Evolutionary conservation across 2,888 invertebrate genomes (phyloP).

Genomic region (Rhagonycha lutea): DNA sequence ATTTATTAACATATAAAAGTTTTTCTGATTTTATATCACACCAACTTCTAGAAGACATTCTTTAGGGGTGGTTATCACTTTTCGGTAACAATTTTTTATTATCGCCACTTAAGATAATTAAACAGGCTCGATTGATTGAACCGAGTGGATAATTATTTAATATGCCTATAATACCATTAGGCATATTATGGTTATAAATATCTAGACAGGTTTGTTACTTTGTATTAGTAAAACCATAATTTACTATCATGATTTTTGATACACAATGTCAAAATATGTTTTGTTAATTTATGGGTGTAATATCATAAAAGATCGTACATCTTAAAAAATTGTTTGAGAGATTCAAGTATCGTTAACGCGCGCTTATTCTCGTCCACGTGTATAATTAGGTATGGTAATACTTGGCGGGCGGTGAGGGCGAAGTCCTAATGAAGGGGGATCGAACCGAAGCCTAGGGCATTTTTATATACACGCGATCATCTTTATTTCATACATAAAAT

Average conservation of each 20-base stretch:
- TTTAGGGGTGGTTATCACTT: neutral
- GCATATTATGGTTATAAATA: neutral
- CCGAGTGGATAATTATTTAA: neutral
- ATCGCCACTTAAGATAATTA: too few relatives aligned
- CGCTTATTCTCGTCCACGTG: constrained; percentile 45
- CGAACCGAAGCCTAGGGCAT: constrained; percentile 41
- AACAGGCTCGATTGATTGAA: neutral
- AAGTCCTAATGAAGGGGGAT: constrained; percentile 43
- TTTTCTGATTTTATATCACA: neutral
- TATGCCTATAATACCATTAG: neutral
- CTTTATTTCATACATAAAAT: constrained; percentile 8
- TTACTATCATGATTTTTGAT: constrained; percentile 16
- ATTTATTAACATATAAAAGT: neutral
- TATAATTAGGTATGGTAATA: constrained; percentile 57
- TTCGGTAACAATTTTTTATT: too few relatives aligned
- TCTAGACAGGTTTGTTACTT: neutral
- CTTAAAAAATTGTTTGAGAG: constrained; percentile 20
- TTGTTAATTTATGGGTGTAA: constrained; percentile 26
- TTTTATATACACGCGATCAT: constrained; percentile 46
- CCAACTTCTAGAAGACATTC: neutral
- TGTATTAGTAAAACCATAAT: constrained; percentile 8
- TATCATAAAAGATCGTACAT: constrained; percentile 25
- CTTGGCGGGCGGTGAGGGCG: constrained; percentile 54
- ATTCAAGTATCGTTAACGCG: constrained; percentile 30
- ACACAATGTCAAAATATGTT: constrained; percentile 22